Conservation (phyloP, 2,113 vertebrate species). For the Anser cygnoides region DNA sequence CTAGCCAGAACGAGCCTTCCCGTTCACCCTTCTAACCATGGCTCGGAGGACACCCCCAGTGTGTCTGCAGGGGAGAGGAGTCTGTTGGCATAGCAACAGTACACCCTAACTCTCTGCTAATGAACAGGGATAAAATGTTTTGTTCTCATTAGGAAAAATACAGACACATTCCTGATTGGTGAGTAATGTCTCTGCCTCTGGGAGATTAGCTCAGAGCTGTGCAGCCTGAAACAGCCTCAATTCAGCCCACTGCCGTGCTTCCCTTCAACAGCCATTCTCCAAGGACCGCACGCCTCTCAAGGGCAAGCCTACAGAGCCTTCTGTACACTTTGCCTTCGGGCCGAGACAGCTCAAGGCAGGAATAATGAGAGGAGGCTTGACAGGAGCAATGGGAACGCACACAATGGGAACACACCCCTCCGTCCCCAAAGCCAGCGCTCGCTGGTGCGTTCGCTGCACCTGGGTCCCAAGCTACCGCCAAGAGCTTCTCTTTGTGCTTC, state of each 20-base stretch:
- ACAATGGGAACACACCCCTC: conserved; percentile 25
- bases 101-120: conserved; percentile 68
- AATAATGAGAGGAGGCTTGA: conserved; percentile 48
- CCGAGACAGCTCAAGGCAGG: conserved; percentile 48
- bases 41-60: conserved; percentile 54
- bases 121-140: conserved; percentile 75
- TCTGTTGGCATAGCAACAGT: conserved; percentile 73
- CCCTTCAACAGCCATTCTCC: conserved; percentile 42
- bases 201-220: conserved; percentile 66
- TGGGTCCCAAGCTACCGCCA: neutral
- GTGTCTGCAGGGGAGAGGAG: conserved; percentile 59
- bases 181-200: conserved; percentile 76
- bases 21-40: conserved; percentile 57
- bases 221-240: conserved; percentile 64
- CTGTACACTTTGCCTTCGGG: conserved; percentile 18
- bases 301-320: conserved; percentile 17
- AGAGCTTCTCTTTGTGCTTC: neutral
- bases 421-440: neutral
- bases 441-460: neutral
- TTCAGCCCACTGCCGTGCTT: conserved; percentile 51
- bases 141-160: conserved; percentile 78
- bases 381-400: conserved; percentile 27
- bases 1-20: conserved; percentile 45
- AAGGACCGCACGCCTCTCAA: neutral
- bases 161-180: conserved; percentile 76